Evolutionary conservation across 2,888 invertebrate species (phyloP), one percentile per base, ranked within the genome.

Genomic region (Acrobasis repandana): DNA sequence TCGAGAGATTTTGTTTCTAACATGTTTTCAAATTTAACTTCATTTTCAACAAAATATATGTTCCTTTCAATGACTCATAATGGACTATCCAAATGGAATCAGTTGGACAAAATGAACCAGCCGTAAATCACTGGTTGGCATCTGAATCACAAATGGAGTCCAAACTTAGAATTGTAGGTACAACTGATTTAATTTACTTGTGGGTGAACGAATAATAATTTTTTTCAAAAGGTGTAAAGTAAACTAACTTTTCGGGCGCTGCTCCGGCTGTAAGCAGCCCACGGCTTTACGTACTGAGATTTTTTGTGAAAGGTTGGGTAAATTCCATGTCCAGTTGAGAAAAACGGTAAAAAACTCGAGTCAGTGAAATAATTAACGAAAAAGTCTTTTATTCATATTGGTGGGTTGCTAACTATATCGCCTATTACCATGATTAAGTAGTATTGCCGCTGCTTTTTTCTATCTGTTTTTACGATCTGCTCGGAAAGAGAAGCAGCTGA

Each of bases 51-150:
- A 2, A 14, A 43, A 43, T 43, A 14, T 14, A 11, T 9, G 11
- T 18, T 11, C 20, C 49, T 49, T 49, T 49, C 20, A 5, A 49
- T 20, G 49, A 49, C 20, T 49, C 49, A 18, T 20, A 49, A 18
- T 49, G 49, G 10, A 49, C 49, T 20, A 49, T 49, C 18, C 49
- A 49, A 49, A 49, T 49, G 14, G 49, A 18, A 49, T 20, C 18
- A 20, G 51, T 51, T 51, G 51, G 51, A 34, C 51, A 51, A 51
- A 51, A 51, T 51, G 51, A 51, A 34, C 51, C 34, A n/a, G 2
- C 15, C 14, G 51, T 51, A 51, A 51, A 51, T 51, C 51, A 51
- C 33, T 33, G 6, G 50, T 14, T 15, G 33, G 51, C 33, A 51
- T 51, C 15, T 51, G 51, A 51, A 51, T 51, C 14, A 34, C 51